Percentiles rank a stretch among this genome's conserved stretches.
These are phyloP conservation scores for Chanos chanos DNA, from an alignment of 2,797 vertebrate species.

Conservation along the genomic window DNA sequence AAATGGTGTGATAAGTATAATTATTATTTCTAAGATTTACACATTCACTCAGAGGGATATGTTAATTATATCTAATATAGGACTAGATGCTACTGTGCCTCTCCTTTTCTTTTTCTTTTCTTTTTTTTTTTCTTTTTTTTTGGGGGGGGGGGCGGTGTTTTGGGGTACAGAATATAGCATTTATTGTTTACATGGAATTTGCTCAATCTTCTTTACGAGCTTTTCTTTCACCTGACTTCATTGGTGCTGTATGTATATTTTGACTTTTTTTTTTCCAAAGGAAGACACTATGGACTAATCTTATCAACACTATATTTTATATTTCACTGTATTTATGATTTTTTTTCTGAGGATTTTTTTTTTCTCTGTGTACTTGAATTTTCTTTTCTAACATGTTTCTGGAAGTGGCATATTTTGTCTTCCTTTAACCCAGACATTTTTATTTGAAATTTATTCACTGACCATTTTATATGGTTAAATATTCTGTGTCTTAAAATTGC, in stretches of 20 bases:
- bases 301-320: conserved; percentile 7
- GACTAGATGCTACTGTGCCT: not conserved
- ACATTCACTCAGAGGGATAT: no score
- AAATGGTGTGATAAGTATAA: not conserved
- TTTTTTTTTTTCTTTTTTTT: no score
- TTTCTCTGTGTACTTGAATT: conserved; percentile 47
- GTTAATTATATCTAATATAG: no score
- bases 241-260: conserved; percentile 77
- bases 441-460: not conserved
- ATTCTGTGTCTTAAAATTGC: conserved; percentile 31
- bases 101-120: no score
- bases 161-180: conserved; percentile 10
- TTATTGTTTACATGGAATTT: conserved; percentile 38
- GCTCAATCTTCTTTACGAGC: conserved; percentile 34
- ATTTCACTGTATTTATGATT: conserved; percentile 19
- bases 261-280: conserved; percentile 42
- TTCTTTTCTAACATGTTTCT: conserved; percentile 16
- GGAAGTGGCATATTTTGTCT: conserved; percentile 27
- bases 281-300: not conserved
- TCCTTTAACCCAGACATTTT: conserved; percentile 7
- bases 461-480: not conserved
- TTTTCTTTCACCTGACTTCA: conserved; percentile 51
- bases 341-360: conserved; percentile 14
- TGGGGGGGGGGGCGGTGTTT: no score
- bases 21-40: no score